These are phyloP conservation scores for Eublepharis macularius DNA, from an alignment of 2,113 vertebrate genomes.

Conservation along the genomic window DNA sequence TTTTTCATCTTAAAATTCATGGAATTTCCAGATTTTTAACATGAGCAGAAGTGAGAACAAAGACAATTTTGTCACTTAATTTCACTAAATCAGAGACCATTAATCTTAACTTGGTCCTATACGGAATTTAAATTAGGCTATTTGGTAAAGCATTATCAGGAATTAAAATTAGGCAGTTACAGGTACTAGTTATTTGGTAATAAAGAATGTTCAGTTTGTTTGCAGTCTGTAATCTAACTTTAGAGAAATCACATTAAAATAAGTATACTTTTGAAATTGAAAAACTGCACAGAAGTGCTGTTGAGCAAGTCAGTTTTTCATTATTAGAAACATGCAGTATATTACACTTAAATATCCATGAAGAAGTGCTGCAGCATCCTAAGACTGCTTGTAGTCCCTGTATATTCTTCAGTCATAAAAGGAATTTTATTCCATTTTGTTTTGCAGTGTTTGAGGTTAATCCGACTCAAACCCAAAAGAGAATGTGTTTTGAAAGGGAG, in stretches of 20 bases:
- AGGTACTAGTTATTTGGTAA: neutral
- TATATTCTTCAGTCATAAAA: slow-evolving; percentile 48
- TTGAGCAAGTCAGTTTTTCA: neutral
- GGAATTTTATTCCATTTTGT: slow-evolving; percentile 30
- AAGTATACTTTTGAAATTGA: neutral
- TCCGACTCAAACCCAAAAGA: slow-evolving; percentile 35
- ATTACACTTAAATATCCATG: neutral
- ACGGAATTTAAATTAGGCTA: slow-evolving; percentile 17
- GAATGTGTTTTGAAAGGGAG: slow-evolving; percentile 47
- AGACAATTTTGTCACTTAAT: slow-evolving; percentile 9
- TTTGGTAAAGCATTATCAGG: neutral
- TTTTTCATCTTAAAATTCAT: neutral
- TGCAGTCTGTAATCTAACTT: slow-evolving; percentile 12
- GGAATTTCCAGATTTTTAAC: slow-evolving; percentile 12
- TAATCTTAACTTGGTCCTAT: slow-evolving; percentile 1
- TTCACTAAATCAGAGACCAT: neutral
- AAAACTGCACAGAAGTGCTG: neutral
- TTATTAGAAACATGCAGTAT: neutral
- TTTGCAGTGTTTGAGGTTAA: slow-evolving; percentile 7
- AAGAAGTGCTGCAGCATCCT: slow-evolving; percentile 38
- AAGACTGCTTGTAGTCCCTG: slow-evolving; percentile 26
- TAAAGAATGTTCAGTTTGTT: neutral
- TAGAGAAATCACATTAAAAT: neutral
- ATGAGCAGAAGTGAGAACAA: slow-evolving; percentile 13
- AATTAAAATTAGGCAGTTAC: neutral